Conservation (phyloP, 2,113 vertebrate species). For the Isurus oxyrinchus region DNA sequence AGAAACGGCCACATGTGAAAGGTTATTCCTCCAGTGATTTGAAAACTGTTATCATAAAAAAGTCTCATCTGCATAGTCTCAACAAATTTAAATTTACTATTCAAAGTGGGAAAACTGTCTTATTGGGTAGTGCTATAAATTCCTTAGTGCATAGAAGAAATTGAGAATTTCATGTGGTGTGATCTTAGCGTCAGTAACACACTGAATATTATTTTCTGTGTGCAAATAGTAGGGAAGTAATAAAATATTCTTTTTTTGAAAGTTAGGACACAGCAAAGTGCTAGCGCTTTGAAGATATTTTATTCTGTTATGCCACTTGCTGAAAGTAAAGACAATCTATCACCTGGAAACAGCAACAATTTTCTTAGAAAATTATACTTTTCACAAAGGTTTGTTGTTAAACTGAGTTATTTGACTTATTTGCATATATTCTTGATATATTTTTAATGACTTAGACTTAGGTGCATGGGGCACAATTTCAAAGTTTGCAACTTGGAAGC, state of each 20-base stretch:
- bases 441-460: no score
- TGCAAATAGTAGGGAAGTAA: not conserved
- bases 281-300: not conserved
- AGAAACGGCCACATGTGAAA: not conserved
- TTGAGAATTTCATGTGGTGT: not conserved
- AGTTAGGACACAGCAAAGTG: not conserved
- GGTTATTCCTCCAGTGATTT: not conserved
- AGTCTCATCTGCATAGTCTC: conserved; percentile 4
- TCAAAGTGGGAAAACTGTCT: not conserved
- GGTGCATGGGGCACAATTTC: not conserved
- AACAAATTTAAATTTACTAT: not conserved
- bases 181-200: not conserved
- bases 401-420: not conserved
- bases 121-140: not conserved
- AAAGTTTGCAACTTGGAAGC: not conserved
- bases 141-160: not conserved
- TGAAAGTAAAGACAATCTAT: not conserved
- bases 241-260: not conserved
- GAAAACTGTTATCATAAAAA: not conserved
- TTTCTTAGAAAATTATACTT: not conserved
- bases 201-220: not conserved
- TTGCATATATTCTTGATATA: not conserved
- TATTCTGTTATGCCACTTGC: not conserved
- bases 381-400: not conserved
- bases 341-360: not conserved